Percentiles rank a stretch among this genome's conserved stretches.
Evolutionary conservation across 2,797 vertebrate species (phyloP).

Genomic region (Syngnathus rostellatus): DNA sequence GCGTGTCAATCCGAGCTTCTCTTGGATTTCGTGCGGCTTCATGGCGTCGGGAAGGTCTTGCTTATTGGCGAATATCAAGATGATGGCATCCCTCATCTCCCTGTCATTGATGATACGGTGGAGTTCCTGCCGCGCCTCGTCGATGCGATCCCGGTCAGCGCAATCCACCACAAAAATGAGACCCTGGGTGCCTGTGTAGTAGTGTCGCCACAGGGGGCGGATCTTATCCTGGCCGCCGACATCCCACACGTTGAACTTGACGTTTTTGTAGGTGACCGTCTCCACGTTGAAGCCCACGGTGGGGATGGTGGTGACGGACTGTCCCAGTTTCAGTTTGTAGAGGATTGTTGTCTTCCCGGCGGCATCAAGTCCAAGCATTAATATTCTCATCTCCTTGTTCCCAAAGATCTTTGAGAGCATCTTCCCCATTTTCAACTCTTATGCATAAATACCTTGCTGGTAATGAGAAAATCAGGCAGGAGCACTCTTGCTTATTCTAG

Average conservation of each 20-base stretch:
- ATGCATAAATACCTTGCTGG: slow-evolving; percentile 68
- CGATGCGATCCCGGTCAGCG: slow-evolving; percentile 96
- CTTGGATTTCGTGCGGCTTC: slow-evolving; percentile 99
- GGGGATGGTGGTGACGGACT: slow-evolving; percentile 98
- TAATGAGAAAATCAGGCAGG: slow-evolving; percentile 29
- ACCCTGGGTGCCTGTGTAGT: slow-evolving; percentile 98
- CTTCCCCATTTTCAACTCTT: slow-evolving; percentile 87
- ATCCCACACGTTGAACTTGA: slow-evolving; percentile 99
- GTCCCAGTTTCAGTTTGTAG: slow-evolving; percentile 98
- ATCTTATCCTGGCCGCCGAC: slow-evolving; percentile 99
- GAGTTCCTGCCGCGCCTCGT: slow-evolving; percentile 96
- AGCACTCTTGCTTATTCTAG: slow-evolving; percentile 14
- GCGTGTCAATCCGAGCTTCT: slow-evolving; percentile 98
- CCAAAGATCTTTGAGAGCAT: slow-evolving; percentile 98
- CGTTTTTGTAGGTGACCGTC: slow-evolving; percentile 98
- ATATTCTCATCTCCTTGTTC: slow-evolving; percentile 99
- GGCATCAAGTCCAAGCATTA: slow-evolving; percentile 97
- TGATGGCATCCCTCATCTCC: slow-evolving; percentile 99
- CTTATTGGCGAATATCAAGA: slow-evolving; percentile 99
- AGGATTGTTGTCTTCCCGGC: slow-evolving; percentile 98
- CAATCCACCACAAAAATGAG: slow-evolving; percentile 99
- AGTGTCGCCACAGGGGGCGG: slow-evolving; percentile 96
- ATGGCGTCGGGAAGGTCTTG: slow-evolving; percentile 99
- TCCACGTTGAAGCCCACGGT: slow-evolving; percentile 99
- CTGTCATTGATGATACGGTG: slow-evolving; percentile 99